Conservation (phyloP, 1,140 invertebrate species). For the Bemisia tabaci region DNA sequence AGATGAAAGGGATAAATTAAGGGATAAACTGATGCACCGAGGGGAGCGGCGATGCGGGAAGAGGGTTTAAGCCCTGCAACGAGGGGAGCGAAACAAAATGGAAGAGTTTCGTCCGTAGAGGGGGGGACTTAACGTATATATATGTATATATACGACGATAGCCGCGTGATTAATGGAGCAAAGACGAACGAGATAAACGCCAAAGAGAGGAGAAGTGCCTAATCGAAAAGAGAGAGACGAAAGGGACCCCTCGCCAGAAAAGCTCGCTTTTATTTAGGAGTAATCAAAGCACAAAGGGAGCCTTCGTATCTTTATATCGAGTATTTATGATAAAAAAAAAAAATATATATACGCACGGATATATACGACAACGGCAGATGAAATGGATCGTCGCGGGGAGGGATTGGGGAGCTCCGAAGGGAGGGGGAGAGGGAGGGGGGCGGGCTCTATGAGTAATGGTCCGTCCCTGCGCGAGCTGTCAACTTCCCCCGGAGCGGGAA, state of each 20-base stretch:
- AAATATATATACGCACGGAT: not conserved
- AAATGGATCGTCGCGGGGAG: too few relatives aligned
- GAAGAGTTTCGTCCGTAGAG: not conserved
- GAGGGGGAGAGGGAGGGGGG: not conserved
- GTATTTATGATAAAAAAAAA: not conserved
- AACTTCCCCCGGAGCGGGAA: not conserved
- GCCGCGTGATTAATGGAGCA: not conserved
- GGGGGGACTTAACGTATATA: too few relatives aligned
- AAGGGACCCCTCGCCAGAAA: not conserved
- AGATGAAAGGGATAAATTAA: too few relatives aligned
- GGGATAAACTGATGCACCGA: too few relatives aligned
- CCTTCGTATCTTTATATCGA: not conserved
- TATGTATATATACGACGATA: not conserved
- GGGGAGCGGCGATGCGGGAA: too few relatives aligned
- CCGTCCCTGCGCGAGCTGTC: too few relatives aligned
- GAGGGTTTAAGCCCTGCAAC: too few relatives aligned
- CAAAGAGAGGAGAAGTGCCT: not conserved
- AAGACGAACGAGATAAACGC: not conserved
- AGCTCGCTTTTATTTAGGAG: not conserved
- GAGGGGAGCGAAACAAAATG: not conserved
- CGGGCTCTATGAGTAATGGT: not conserved
- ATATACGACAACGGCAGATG: not conserved
- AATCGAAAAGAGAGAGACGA: not conserved
- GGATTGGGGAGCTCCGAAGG: not conserved
- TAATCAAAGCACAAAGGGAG: not conserved